Evolutionary conservation across 2,888 invertebrate genomes (phyloP).

Genomic region (Nezara viridula): DNA sequence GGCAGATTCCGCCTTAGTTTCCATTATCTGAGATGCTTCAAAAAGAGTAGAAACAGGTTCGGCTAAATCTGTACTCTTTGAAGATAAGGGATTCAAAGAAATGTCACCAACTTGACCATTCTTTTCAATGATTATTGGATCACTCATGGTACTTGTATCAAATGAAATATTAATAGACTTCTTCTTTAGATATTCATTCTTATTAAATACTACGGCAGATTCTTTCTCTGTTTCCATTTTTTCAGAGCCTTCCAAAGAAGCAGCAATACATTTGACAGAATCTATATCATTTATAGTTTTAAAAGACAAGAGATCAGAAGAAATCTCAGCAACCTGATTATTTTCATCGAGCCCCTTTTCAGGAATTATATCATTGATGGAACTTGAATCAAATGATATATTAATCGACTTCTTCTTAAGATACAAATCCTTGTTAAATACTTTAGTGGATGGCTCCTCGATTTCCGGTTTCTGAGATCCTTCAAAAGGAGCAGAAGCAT

Average conservation of each 20-base stretch:
- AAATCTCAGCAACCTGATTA: not conserved
- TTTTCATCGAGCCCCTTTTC: not conserved
- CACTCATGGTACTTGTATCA: not conserved
- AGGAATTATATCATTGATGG: not conserved
- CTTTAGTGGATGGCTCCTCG: not conserved
- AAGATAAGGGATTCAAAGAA: not conserved
- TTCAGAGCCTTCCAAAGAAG: not conserved
- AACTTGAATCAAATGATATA: not conserved
- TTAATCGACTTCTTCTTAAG: slow-evolving; percentile 7
- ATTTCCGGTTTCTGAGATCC: not conserved
- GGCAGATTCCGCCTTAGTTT: not conserved
- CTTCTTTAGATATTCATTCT: not conserved
- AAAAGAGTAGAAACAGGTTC: not conserved
- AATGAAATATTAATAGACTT: not conserved
- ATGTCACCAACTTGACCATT: not conserved
- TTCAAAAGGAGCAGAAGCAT: too few species aligned
- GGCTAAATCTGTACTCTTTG: not conserved
- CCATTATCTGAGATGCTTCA: not conserved
- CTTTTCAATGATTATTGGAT: not conserved
- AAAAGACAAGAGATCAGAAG: not conserved
- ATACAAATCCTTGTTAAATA: not conserved
- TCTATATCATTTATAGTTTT: not conserved
- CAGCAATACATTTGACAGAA: not conserved
- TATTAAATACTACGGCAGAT: not conserved
- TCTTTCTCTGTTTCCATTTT: not conserved